A percentile compares a stretch with the other conserved stretches of the same genome.
phyloP scores from a whole-genome alignment of 2,888 invertebrate genomes.

The Cheilosia urbana region DNA sequence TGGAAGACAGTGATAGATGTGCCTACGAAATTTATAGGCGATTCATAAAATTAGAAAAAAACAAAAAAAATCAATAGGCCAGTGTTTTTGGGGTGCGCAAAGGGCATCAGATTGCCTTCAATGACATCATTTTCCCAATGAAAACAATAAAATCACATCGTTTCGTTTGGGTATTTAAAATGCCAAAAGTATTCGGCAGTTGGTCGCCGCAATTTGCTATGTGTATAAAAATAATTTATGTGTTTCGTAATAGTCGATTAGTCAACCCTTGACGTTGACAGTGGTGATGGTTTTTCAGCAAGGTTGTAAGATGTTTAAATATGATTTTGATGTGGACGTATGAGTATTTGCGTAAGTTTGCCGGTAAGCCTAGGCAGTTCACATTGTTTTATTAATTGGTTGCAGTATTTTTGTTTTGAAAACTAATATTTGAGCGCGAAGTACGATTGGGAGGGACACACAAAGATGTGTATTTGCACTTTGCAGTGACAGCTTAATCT shows the following conservation, averaged over 20 bases:
- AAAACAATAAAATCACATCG: constrained; percentile 12
- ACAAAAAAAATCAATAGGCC: constrained; percentile 55
- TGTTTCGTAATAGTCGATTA: constrained; percentile 20
- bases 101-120: constrained; percentile 44
- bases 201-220: constrained; percentile 16
- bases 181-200: constrained; percentile 42
- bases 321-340: neutral
- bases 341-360: too few species aligned
- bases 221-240: neutral
- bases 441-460: too few species aligned
- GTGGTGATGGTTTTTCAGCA: neutral
- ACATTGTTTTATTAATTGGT: too few species aligned
- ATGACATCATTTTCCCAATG: constrained; percentile 66
- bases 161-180: constrained; percentile 13
- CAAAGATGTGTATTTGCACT: too few species aligned
- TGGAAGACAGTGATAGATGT: neutral
- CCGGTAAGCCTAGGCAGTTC: too few species aligned
- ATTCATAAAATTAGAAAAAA: constrained; percentile 13
- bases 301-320: neutral
- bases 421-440: too few species aligned
- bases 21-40: constrained; percentile 9
- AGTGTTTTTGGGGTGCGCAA: constrained; percentile 27
- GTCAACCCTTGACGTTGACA: too few species aligned
- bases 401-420: too few species aligned
- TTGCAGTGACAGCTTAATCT: too few species aligned